Conservation (phyloP, 2,797 vertebrate genomes). For the Propithecus deckenii region DNA sequence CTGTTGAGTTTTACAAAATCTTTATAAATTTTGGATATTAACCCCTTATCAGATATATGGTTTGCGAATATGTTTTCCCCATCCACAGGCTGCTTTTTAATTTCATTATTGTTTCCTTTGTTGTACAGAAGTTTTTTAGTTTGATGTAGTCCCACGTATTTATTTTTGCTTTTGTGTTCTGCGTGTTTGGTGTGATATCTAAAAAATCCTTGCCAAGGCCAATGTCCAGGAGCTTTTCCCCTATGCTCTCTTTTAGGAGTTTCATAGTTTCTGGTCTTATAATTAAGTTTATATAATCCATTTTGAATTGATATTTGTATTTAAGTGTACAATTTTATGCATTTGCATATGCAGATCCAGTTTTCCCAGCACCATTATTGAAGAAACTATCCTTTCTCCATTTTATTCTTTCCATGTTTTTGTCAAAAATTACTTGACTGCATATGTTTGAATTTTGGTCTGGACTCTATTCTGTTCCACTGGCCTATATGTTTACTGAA, state of each 20-base stretch:
- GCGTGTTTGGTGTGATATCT: background rate
- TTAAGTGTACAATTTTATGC: background rate
- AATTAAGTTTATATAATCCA: background rate
- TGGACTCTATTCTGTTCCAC: background rate
- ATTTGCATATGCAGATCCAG: background rate
- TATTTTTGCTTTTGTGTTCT: background rate
- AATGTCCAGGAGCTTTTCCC: background rate
- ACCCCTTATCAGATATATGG: background rate
- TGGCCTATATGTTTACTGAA: background rate
- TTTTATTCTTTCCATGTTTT: background rate
- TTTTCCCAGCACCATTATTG: background rate
- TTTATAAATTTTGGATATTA: background rate
- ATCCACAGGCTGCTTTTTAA: background rate
- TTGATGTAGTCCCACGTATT: background rate
- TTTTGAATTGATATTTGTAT: background rate
- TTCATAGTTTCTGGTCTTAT: background rate
- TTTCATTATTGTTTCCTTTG: background rate
- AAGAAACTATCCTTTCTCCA: background rate
- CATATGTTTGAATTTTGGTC: background rate
- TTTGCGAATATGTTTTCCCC: background rate
- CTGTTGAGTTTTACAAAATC: background rate
- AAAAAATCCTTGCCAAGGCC: background rate
- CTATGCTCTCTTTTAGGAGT: background rate
- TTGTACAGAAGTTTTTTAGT: background rate
- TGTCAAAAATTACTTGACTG: background rate